Evolutionary conservation across 2,113 vertebrate species (phyloP), one percentile per base, ranked within the genome.

Genomic region (Percina caprodes): DNA sequence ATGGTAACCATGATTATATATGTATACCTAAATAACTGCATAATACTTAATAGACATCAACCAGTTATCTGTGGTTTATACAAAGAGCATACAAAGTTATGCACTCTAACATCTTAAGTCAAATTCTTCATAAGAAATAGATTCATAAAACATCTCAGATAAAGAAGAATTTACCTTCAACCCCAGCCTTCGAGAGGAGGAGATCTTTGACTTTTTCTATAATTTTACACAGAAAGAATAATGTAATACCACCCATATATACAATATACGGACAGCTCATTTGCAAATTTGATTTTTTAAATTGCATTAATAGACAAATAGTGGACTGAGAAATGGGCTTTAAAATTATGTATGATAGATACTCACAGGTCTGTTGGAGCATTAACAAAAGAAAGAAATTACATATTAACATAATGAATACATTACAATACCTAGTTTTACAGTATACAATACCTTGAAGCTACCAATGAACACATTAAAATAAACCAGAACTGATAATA

Each of bases 151-250:
- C 15, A 1, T 67, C 5, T 33, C n/a, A 49, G 42, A 77, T 23
- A 19, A 51, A 39, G 26, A 11, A 1, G 46, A 63, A 13, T 45
- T 6, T 77, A 89, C 91, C 83, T 93, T 93, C 49, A 93, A 66
- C 51, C 92, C 91, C 77, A 93, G 84, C 51, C 55, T 81, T 51
- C 88, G 79, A 13, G 83, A 86, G 26, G 92, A 93, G 9, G 80
- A 90, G 51, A 92, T 92, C 89, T 90, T 93, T 12, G 75, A 82
- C 67, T 89, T 92, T 81, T 42, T 91, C 90, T 93, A 54, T 26
- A 80, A 48, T 68, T 42, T 52, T 3, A 62, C 1, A 77, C 7
- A 79, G 8, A 46, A 74, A 55, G 14, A 71, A 46, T 49, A 10
- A 54, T 35, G 35, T 1, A 59, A 26, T 42, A 24, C 7, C 3